Evolutionary conservation across 2,113 vertebrate genomes (phyloP), one percentile per base, ranked within the genome.

Genomic region (Rhizomys pruinosus): DNA sequence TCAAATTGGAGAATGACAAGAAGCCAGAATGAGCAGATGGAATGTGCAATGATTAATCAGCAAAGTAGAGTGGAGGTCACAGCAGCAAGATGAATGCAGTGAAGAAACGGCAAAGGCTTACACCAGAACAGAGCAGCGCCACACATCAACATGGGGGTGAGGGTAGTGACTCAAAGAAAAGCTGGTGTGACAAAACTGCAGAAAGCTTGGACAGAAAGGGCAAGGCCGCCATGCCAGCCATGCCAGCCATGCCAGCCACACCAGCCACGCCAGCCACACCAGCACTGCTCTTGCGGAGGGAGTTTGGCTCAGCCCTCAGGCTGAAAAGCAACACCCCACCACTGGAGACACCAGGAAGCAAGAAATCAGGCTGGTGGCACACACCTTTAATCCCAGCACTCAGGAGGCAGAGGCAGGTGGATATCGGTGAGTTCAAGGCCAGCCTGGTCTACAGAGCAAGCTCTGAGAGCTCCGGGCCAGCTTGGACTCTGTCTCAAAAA

Each of bases 191-290:
- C 4, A 20, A 39, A 13, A 22, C 3, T 4, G 20, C 47, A 1
- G 37, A 29, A 57, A 0, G 34, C 47, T n/a, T 0, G 19, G 64
- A 15, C 3, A n/a, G 55, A 25, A n/a, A 66, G 44, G 3, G 3
- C 64, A 2, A 7, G 42, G 25, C 2, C 0, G 0, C 27, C 15
- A 23, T n/a, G 7, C 57, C 25, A n/a, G 3, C 9, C n/a, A n/a
- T n/a, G n/a, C n/a, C n/a, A n/a, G n/a, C n/a, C n/a, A n/a, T n/a
- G n/a, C n/a, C n/a, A n/a, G n/a, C n/a, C n/a, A n/a, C n/a, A n/a
- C n/a, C n/a, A n/a, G n/a, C n/a, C n/a, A n/a, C n/a, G n/a, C n/a
- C n/a, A n/a, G n/a, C n/a, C n/a, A 23, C 42, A 10, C 57, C 25
- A n/a, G 3, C 9, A 23, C 80, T 13, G 47, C 59, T 63, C 78